phyloP scores from a whole-genome alignment of 2,888 invertebrate species.

The Pecten maximus region DNA sequence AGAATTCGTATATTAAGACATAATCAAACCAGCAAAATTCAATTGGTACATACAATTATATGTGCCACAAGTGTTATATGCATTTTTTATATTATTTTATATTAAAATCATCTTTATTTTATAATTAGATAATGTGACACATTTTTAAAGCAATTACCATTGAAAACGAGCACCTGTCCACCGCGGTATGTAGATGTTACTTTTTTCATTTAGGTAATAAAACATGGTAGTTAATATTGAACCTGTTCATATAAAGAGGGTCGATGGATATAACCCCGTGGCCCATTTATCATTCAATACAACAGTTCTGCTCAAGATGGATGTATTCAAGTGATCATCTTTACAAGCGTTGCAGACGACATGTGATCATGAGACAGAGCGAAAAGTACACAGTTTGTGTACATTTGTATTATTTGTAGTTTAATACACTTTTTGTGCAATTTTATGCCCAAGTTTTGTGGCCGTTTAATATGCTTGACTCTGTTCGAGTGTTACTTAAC shows the following conservation, averaged over 20 bases:
- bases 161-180: neutral
- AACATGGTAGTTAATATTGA: neutral
- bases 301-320: neutral
- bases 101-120: too few relatives aligned
- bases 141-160: too few relatives aligned
- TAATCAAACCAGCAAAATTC: too few relatives aligned
- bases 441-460: neutral
- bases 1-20: too few relatives aligned
- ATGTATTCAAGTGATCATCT: neutral
- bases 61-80: too few relatives aligned
- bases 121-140: too few relatives aligned
- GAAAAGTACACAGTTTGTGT: neutral
- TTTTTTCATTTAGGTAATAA: neutral
- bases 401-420: neutral
- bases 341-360: neutral
- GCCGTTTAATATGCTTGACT: neutral
- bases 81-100: too few relatives aligned
- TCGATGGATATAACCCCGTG: neutral
- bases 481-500: neutral
- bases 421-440: neutral
- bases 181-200: neutral
- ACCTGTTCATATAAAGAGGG: neutral
- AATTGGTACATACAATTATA: too few relatives aligned
- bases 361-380: neutral
- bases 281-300: constrained; percentile 8